Evolutionary conservation across 1,140 invertebrate species (phyloP).

Genomic region (Panulirus ornatus): DNA sequence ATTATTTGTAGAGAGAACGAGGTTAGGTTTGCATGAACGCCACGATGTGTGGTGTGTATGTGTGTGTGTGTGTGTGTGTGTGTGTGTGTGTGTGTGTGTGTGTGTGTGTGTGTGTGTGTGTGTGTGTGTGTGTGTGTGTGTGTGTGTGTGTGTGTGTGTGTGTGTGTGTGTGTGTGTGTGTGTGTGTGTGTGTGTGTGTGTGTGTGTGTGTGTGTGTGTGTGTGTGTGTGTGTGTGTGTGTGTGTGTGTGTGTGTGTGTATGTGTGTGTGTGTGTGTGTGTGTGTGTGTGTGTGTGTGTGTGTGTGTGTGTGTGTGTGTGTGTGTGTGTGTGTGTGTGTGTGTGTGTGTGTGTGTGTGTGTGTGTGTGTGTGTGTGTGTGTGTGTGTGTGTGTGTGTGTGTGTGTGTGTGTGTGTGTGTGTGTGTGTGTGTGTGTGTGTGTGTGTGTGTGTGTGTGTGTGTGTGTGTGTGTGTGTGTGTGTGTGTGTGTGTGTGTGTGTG

Average conservation of each 20-base stretch:
- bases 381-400: not conserved
- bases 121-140: constrained; percentile 3
- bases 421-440: constrained; percentile 3
- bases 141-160: constrained; percentile 3
- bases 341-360: constrained; percentile 3
- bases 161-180: not conserved
- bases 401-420: not conserved
- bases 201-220: constrained; percentile 3
- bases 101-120: not conserved
- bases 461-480: not conserved
- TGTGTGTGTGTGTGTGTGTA: not conserved
- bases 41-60: too few relatives aligned
- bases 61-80: constrained; percentile 3
- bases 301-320: not conserved
- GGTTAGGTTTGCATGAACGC: too few relatives aligned
- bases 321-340: constrained; percentile 3
- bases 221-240: not conserved
- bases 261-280: not conserved
- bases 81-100: not conserved
- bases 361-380: not conserved
- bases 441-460: constrained; percentile 3
- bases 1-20: too few relatives aligned
- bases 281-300: not conserved
- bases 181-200: not conserved
- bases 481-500: not conserved